Percentiles rank a stretch among this genome's conserved stretches.
Conservation (phyloP, 92 coral and sea anemone species). For the Heliopora coerulea region DNA sequence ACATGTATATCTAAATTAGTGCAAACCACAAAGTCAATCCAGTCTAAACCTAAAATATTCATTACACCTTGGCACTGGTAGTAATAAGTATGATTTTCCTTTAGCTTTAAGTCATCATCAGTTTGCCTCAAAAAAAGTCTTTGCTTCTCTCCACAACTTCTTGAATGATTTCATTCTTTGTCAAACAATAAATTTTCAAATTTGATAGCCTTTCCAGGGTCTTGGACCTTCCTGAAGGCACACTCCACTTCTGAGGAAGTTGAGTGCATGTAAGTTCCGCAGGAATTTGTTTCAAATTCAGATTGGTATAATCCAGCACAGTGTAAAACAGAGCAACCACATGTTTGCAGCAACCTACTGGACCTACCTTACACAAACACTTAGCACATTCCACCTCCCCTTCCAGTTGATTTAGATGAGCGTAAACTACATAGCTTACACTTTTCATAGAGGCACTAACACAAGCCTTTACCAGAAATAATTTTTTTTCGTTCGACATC, state of each 20-base stretch:
- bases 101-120: too few relatives aligned
- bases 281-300: constrained; percentile 53
- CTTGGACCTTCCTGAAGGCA: constrained; percentile 46
- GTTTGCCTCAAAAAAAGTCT: too few relatives aligned
- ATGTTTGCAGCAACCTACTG: constrained; percentile 63
- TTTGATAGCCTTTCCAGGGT: constrained; percentile 47
- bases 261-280: constrained; percentile 61
- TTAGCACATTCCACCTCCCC: constrained; percentile 41
- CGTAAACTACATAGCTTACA: constrained; percentile 44
- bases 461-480: constrained; percentile 45
- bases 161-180: too few relatives aligned
- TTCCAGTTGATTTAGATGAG: constrained; percentile 26
- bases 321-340: constrained; percentile 56
- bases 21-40: too few relatives aligned
- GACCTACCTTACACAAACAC: constrained; percentile 59
- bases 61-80: too few relatives aligned
- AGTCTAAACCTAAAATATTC: too few relatives aligned
- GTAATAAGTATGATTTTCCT: too few relatives aligned
- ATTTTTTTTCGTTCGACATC: constrained; percentile 7
- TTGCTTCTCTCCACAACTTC: too few relatives aligned
- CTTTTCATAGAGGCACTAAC: constrained; percentile 63
- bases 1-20: too few relatives aligned
- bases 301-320: constrained; percentile 23
- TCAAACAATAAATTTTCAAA: constrained; percentile 25
- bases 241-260: constrained; percentile 60